These are phyloP conservation scores for Tychaedon coryphoeus DNA, from an alignment of 2,113 vertebrate genomes.

Conservation along the genomic window DNA sequence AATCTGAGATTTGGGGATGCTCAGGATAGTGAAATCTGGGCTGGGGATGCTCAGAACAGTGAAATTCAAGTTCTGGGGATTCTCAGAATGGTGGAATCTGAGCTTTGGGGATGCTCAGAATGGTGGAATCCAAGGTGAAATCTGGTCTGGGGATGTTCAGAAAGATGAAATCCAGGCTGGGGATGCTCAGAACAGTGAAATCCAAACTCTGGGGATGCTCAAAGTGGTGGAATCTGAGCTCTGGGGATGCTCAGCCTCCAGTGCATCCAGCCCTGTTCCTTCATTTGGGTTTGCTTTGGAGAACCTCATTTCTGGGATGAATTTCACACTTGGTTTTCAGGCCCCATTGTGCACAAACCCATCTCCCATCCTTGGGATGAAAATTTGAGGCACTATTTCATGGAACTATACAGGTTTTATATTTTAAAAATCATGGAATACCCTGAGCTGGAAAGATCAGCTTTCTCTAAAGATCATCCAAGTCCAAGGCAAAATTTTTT, in stretches of 20 bases:
- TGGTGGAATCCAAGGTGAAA: neutral
- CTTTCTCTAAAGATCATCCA: neutral
- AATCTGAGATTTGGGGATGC: neutral
- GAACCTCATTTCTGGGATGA: neutral
- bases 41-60: too few relatives aligned
- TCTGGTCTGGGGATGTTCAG: neutral
- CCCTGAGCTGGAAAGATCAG: neutral
- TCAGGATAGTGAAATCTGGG: fast-evolving
- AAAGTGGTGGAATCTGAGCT: fast-evolving
- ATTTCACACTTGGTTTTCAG: neutral
- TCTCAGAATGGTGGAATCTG: neutral
- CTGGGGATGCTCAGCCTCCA: neutral
- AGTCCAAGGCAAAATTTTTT: neutral
- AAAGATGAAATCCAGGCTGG: fast-evolving
- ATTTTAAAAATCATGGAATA: neutral
- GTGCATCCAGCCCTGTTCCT: neutral
- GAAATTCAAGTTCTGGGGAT: neutral
- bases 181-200: neutral
- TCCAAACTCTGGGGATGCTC: neutral
- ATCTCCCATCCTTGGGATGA: neutral
- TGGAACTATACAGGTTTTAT: neutral
- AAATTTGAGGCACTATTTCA: neutral
- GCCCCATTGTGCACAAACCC: neutral
- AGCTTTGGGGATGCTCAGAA: neutral
- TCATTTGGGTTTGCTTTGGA: neutral